Percentiles rank a stretch among this genome's conserved stretches.
These are phyloP conservation scores for Catharus ustulatus DNA, from an alignment of 2,797 vertebrate species.

Conservation along the genomic window DNA sequence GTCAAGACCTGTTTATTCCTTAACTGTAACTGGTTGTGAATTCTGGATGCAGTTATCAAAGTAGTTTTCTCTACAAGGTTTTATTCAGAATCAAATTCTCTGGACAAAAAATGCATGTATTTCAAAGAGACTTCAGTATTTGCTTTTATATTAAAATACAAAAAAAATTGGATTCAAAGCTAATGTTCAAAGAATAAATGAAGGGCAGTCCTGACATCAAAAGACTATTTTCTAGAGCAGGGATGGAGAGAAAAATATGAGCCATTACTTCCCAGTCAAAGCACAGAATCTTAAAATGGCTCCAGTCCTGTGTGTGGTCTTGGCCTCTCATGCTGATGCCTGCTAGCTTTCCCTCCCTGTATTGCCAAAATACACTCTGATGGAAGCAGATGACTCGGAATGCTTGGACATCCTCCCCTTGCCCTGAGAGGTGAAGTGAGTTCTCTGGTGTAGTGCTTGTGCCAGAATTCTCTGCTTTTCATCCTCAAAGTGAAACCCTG, in stretches of 20 bases:
- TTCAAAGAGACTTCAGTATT: not conserved
- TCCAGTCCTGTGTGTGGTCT: not conserved
- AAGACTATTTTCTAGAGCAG: not conserved
- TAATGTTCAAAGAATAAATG: not conserved
- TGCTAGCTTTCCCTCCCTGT: not conserved
- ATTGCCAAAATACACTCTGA: not conserved
- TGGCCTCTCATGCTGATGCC: not conserved
- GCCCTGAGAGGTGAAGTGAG: not conserved
- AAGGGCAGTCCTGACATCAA: not conserved
- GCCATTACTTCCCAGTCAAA: not conserved
- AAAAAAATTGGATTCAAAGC: not conserved
- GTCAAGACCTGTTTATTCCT: not conserved
- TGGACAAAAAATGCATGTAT: not conserved
- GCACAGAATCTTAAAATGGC: not conserved
- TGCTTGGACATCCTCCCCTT: not conserved
- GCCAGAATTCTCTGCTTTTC: not conserved
- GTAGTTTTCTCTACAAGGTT: not conserved
- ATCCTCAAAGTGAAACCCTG: not conserved
- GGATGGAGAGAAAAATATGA: not conserved
- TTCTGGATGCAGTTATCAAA: not conserved
- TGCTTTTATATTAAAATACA: not conserved
- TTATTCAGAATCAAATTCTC: not conserved
- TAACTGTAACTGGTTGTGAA: not conserved
- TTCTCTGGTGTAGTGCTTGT: not conserved
- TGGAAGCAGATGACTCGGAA: not conserved